Evolutionary conservation across 2,888 invertebrate species (phyloP), one percentile per base, ranked within the genome.

Genomic region (Thera britannica): DNA sequence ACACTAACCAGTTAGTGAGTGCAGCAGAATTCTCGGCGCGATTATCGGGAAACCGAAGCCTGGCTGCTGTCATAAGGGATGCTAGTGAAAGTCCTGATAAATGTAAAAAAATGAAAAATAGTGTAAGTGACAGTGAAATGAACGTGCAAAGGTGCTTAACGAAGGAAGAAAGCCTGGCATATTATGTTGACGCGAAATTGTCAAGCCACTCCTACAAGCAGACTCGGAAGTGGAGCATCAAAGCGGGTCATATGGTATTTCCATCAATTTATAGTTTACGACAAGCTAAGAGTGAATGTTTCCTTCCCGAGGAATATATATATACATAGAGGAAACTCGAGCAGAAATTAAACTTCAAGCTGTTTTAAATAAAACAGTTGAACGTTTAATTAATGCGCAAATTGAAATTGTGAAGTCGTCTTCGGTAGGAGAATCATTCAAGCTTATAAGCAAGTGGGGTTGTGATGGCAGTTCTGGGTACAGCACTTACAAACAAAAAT

Each of bases 151-250:
- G 65, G 23, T 59, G 59, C 55, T 59, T 65, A 46, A 3, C 59
- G 6, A 60, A 56, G 23, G 61, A 68, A 5, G 71, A 68, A n/a
- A 68, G 58, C n/a, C 63, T 71, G 56, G 68, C 71, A 8, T 72
- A 67, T 57, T 72, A 72, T 49, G 68, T 71, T 34, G 71, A 72
- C 23, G 54, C 66, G 11, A 70, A 73, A 58, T 69, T 11, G 8
- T 64, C 73, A 58, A 71, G 67, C 54, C 64, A 71, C 60, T 58
- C 66, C 9, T 70, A 70, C 56, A 70, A 70, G 46, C 66, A 66
- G 49, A 72, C 68, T 3, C 46, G 68, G 52, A 74, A 74, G 59
- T 72, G 74, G 72, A 56, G 58, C 35, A 61, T 67, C 52, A 70
- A 67, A 48, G 68, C 70, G 35, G 71, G 71, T 11, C 67, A 71